Percentiles rank a stretch among this genome's conserved stretches.
Evolutionary conservation across 2,888 invertebrate genomes (phyloP).

Genomic region (Caprella mutica): DNA sequence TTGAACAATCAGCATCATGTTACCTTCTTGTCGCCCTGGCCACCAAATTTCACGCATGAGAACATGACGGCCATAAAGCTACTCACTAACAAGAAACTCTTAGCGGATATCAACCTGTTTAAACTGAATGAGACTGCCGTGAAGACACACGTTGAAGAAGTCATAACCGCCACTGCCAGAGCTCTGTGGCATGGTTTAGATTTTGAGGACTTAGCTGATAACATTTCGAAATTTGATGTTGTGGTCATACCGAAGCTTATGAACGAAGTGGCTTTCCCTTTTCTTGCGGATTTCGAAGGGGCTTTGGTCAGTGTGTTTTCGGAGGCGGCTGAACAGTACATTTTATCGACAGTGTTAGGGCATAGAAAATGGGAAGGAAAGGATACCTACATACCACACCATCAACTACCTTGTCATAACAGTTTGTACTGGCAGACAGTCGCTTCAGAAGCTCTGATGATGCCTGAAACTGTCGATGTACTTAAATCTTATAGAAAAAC

Average conservation of each 20-base stretch:
- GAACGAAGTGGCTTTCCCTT: neutral
- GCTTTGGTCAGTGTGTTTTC: neutral
- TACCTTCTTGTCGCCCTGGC: neutral
- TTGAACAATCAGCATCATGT: neutral
- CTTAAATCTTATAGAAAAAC: too few relatives aligned
- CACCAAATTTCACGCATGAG: neutral
- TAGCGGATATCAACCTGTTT: neutral
- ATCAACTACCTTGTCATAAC: too few relatives aligned
- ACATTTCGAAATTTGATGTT: neutral
- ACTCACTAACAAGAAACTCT: neutral
- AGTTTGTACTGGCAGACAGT: too few relatives aligned
- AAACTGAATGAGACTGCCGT: neutral
- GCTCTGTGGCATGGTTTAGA: neutral
- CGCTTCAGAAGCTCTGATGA: too few relatives aligned
- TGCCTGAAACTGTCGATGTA: too few relatives aligned
- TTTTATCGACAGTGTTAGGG: too few relatives aligned
- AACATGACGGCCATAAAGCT: slow-evolving; percentile 2
- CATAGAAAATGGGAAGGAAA: too few relatives aligned
- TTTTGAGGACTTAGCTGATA: neutral
- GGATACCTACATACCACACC: too few relatives aligned
- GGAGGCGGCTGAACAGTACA: slow-evolving; percentile 1
- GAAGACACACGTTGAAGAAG: neutral
- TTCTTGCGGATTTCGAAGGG: neutral
- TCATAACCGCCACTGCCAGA: neutral
- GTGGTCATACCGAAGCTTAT: neutral